Conservation (phyloP, 2,113 vertebrate species). For the Leuciscus idus region DNA sequence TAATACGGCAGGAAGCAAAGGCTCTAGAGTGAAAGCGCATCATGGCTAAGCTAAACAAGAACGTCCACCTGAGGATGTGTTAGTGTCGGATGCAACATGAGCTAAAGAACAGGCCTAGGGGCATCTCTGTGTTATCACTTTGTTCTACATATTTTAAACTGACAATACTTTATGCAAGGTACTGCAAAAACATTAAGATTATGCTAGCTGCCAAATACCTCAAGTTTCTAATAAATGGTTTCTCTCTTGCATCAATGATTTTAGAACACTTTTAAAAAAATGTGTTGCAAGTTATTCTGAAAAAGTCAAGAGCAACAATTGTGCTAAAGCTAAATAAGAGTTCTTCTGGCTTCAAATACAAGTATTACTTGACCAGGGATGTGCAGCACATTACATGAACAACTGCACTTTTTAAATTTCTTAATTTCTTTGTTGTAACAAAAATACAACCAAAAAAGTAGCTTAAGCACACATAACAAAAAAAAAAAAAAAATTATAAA, state of each 20-base stretch:
- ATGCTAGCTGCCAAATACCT: background rate
- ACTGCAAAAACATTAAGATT: background rate
- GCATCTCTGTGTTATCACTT: background rate
- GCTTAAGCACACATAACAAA: background rate
- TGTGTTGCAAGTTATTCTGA: background rate
- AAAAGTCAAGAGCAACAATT: background rate
- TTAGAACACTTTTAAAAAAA: background rate
- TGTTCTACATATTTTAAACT: constrained; percentile 22
- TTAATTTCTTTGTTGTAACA: background rate
- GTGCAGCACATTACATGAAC: background rate
- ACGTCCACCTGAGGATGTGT: constrained; percentile 8
- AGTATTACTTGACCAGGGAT: too few relatives aligned
- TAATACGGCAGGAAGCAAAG: constrained; percentile 31
- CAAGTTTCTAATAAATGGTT: background rate
- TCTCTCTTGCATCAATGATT: background rate
- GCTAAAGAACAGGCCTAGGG: background rate
- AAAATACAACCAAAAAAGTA: background rate
- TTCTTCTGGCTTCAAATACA: too few relatives aligned
- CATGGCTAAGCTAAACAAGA: background rate
- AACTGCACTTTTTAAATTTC: background rate
- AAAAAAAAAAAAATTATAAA: background rate
- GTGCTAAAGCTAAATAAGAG: background rate
- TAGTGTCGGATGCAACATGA: background rate
- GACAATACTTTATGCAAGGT: background rate
- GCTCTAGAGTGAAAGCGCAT: background rate